Evolutionary conservation across 2,888 invertebrate genomes (phyloP).

Genomic region (Drosophila mulleri): DNA sequence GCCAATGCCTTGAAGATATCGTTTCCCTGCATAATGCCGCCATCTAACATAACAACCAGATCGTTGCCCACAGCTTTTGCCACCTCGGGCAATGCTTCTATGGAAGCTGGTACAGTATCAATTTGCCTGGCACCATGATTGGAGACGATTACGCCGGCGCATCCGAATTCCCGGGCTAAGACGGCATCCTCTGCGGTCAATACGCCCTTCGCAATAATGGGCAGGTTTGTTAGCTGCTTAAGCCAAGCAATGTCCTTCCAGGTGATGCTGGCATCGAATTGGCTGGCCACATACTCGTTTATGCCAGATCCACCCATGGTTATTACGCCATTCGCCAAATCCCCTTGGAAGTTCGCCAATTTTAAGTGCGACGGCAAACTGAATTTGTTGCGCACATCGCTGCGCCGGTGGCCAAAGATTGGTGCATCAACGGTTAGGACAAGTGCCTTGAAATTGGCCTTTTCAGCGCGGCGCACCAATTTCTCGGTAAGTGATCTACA

Average conservation of each 20-base stretch:
- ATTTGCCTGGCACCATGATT: constrained; percentile 96
- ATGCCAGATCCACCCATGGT: constrained; percentile 88
- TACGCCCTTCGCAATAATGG: constrained; percentile 94
- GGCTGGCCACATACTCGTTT: constrained; percentile 90
- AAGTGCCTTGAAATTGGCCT: constrained; percentile 93
- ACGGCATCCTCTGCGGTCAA: constrained; percentile 94
- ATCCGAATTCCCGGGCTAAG: constrained; percentile 90
- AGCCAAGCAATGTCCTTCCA: constrained; percentile 96
- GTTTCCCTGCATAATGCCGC: constrained; percentile 93
- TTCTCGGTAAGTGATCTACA: constrained; percentile 87
- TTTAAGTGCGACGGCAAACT: constrained; percentile 91
- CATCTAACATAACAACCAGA: constrained; percentile 94
- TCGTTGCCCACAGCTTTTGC: constrained; percentile 89
- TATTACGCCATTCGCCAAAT: constrained; percentile 78
- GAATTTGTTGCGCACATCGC: constrained; percentile 94
- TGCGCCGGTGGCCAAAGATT: constrained; percentile 92
- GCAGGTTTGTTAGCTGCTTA: constrained; percentile 90
- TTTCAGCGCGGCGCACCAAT: constrained; percentile 92
- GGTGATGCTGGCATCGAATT: constrained; percentile 93
- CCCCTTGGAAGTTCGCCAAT: constrained; percentile 92
- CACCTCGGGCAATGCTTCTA: constrained; percentile 93
- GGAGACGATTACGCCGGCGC: constrained; percentile 93
- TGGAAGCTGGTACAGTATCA: constrained; percentile 90
- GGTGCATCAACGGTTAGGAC: constrained; percentile 96
- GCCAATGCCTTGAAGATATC: constrained; percentile 96